Conservation (phyloP, 2,797 vertebrate species). For the Sardinella longiceps region DNA sequence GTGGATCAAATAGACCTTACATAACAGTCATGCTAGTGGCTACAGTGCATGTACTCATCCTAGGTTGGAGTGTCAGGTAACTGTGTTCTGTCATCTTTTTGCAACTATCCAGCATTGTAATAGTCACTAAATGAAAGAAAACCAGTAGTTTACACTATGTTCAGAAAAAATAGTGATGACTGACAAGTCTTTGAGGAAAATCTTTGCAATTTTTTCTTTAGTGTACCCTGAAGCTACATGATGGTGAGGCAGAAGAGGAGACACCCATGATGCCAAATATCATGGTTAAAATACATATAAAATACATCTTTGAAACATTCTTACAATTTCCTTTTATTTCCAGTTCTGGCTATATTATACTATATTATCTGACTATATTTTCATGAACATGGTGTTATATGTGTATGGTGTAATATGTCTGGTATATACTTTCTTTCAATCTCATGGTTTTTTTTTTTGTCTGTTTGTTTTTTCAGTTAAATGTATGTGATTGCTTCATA, state of each 20-base stretch:
- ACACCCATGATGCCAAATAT: background rate
- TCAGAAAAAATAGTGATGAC: background rate
- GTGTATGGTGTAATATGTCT: no score
- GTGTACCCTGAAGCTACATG: background rate
- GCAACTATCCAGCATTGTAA: background rate
- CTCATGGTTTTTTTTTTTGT: no score
- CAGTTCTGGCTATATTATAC: no score
- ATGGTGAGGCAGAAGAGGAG: background rate
- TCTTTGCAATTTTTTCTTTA: background rate
- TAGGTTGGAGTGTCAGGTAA: background rate
- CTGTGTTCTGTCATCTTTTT: background rate
- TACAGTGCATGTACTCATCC: background rate
- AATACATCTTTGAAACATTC: no score
- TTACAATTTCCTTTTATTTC: no score
- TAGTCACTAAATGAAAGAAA: background rate
- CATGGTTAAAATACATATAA: background rate
- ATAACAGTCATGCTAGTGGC: background rate
- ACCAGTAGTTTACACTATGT: background rate
- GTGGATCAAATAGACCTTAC: background rate
- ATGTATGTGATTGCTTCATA: background rate
- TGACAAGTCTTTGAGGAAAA: background rate
- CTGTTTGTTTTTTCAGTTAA: no score
- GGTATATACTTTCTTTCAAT: no score
- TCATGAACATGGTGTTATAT: no score
- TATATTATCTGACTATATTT: no score